Percentiles rank a stretch among this genome's conserved stretches.
Conservation (phyloP, 2,113 vertebrate genomes). For the Macquaria australasica region DNA sequence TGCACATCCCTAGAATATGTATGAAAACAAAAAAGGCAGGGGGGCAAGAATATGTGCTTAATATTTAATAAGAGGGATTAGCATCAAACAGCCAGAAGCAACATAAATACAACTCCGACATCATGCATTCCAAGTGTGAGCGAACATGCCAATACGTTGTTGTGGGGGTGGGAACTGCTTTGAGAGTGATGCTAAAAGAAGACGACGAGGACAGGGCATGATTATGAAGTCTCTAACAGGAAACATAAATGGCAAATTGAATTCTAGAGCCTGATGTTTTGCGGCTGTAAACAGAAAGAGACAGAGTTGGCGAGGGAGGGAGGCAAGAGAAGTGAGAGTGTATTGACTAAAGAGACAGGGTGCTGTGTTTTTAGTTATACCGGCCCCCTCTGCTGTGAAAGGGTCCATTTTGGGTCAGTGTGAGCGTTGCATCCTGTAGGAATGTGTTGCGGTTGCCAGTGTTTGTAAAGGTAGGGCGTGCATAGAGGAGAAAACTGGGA, state of each 20-base stretch:
- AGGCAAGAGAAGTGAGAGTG: not conserved
- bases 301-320: not conserved
- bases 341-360: not conserved
- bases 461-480: conserved; percentile 58
- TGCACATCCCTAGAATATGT: not conserved
- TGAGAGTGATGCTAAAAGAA: conserved; percentile 21
- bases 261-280: conserved; percentile 22
- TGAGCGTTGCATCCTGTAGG: conserved; percentile 54
- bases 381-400: conserved; percentile 47
- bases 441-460: conserved; percentile 56
- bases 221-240: not conserved
- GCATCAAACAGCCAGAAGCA: conserved; percentile 30
- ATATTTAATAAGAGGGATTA: conserved; percentile 27
- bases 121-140: conserved; percentile 19
- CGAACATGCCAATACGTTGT: not conserved
- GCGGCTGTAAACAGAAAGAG: conserved; percentile 16
- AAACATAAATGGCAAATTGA: conserved; percentile 31
- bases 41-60: not conserved
- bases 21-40: conserved; percentile 10
- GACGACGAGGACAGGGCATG: conserved; percentile 3
- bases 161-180: conserved; percentile 8
- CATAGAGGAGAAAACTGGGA: conserved; percentile 45
- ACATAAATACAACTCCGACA: not conserved
- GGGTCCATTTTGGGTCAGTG: conserved; percentile 67
- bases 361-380: conserved; percentile 23